Conservation (phyloP, 1,140 invertebrate genomes). For the Drosophila elegans region DNA sequence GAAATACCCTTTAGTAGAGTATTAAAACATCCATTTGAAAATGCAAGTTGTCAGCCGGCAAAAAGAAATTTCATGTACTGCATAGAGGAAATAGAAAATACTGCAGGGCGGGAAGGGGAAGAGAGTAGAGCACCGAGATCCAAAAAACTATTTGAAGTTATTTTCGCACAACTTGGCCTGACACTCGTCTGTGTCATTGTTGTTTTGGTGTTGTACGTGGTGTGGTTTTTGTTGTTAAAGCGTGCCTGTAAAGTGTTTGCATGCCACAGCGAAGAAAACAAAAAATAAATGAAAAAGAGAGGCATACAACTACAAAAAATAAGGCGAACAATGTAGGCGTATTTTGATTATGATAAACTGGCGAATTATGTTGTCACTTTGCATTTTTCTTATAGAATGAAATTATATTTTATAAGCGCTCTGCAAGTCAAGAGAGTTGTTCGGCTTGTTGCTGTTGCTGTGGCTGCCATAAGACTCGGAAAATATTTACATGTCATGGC, state of each 20-base stretch:
- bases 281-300: slow-evolving; percentile 1
- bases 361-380: slow-evolving; percentile 84
- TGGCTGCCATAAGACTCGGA: slow-evolving; percentile 53
- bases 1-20: not conserved
- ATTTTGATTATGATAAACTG: slow-evolving; percentile 85
- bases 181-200: slow-evolving; percentile 79
- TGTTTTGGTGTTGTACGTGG: slow-evolving; percentile 41
- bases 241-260: slow-evolving; percentile 69
- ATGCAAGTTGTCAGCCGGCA: slow-evolving; percentile 47
- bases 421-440: slow-evolving; percentile 42
- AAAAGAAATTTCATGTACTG: slow-evolving; percentile 60
- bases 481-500: slow-evolving; percentile 77
- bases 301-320: slow-evolving; percentile 38
- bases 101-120: slow-evolving; percentile 10
- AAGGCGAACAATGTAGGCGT: slow-evolving; percentile 75
- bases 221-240: slow-evolving; percentile 49
- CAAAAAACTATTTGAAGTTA: slow-evolving; percentile 76
- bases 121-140: slow-evolving; percentile 13
- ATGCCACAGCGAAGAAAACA: slow-evolving; percentile 23
- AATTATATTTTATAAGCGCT: slow-evolving; percentile 79
- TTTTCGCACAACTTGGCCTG: slow-evolving; percentile 75
- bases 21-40: slow-evolving; percentile 26
- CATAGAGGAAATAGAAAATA: slow-evolving; percentile 14
- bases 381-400: slow-evolving; percentile 83
- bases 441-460: slow-evolving; percentile 27